Evolutionary conservation across 2,888 invertebrate genomes (phyloP), one percentile per base, ranked within the genome.

Genomic region (Eulithis testata): DNA sequence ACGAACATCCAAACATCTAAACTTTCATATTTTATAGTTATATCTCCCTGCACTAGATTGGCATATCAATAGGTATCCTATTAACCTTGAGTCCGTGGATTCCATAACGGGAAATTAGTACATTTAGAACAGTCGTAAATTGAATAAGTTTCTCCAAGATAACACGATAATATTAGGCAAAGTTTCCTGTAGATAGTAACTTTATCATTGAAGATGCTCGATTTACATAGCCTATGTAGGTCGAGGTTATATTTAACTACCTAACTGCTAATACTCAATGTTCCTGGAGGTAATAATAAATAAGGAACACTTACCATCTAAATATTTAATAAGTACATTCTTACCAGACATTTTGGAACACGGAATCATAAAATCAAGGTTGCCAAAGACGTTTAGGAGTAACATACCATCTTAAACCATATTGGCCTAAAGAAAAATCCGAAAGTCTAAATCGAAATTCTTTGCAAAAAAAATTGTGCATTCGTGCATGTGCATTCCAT

Each of bases 51-150:
- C 9, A 49, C 21, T 84, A 82, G 81, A 81, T 81, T 78, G 72
- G 68, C 78, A 79, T 79, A 76, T 75, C 76, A 80, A 77, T 73
- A 65, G 64, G 51, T 73, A 72, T 11, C 11, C 71, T 68, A 76
- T 78, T 80, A 81, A 75, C 73, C 74, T 69, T 69, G 54, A 43
- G 43, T 56, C 60, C 51, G 58, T 43, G 45, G 53, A 63, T 73
- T 69, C 58, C 66, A 55, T 63, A 57, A 69, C 65, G 53, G 71
- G 64, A 55, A 70, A 73, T 69, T 65, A 52, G 65, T 61, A 60
- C 52, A 53, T 63, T 58, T 65, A 52, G 65, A 63, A 60, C 52
- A 53, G 65, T 58, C 53, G 62, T 66, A 60, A 68, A 71, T 71
- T 69, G 66, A 68, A 63, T 63, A 69, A 70, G 53, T 71, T 69